A percentile compares a stretch with the other conserved stretches of the same genome.
phyloP scores from a whole-genome alignment of 2,113 vertebrate species.

The Stigmatopora argus region DNA sequence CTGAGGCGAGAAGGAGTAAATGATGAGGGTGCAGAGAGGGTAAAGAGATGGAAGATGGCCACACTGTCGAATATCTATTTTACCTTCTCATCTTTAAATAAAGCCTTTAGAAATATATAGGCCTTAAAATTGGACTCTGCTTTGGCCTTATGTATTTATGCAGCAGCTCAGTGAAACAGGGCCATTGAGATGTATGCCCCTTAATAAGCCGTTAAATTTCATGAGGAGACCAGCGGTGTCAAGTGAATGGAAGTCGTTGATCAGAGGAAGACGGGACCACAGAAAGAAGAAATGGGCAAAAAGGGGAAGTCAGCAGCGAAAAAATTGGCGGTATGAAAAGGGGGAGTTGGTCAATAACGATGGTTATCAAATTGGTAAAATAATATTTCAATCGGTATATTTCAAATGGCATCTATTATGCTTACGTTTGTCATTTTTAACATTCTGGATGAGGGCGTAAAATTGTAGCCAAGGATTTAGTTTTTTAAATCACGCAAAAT shows the following conservation, averaged over 20 bases:
- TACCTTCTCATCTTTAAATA: conserved; percentile 66
- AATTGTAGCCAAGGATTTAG: not conserved
- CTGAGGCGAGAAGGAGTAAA: conserved; percentile 9
- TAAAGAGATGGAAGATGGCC: conserved; percentile 48
- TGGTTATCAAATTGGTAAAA: not conserved
- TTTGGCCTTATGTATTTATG: conserved; percentile 64
- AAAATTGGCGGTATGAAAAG: not conserved
- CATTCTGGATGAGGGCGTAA: not conserved
- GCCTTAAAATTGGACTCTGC: conserved; percentile 62
- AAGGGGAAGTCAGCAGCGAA: conserved; percentile 2
- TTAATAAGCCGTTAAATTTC: conserved; percentile 69
- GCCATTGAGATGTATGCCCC: conserved; percentile 59
- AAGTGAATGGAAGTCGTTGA: conserved; percentile 56
- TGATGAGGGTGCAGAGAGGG: conserved; percentile 26
- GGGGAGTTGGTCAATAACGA: not conserved
- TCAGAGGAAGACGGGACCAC: conserved; percentile 36
- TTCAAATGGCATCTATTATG: not conserved
- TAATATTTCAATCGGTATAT: not conserved
- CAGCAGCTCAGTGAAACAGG: conserved; percentile 51
- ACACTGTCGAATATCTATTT: conserved; percentile 66
- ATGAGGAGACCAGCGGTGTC: conserved; percentile 62
- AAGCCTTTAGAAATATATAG: conserved; percentile 76
- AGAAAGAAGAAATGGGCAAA: conserved; percentile 13
- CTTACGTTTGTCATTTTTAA: not conserved
- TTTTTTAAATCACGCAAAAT: not conserved